Evolutionary conservation across 2,888 invertebrate species (phyloP), one percentile per base, ranked within the genome.

Genomic region (Teleogryllus oceanicus): DNA sequence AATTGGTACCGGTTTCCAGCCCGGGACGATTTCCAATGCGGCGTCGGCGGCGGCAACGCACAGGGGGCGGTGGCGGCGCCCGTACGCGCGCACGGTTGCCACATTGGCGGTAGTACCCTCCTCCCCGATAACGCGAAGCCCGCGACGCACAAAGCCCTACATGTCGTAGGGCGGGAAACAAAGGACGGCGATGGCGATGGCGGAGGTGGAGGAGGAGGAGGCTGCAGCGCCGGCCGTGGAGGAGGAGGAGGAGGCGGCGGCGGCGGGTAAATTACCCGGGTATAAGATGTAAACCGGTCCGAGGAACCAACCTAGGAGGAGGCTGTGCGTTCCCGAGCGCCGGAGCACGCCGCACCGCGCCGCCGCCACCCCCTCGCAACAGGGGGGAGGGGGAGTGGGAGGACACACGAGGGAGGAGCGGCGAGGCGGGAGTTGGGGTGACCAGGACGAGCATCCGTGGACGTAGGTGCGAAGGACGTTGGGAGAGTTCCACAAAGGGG

Each of bases 1-100:
- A 62, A 62, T 62, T 62, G 62, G 62, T 62, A 62, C 62, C 62
- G 62, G 62, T 62, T 62, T 62, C 62, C 62, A 62, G n/a, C n/a
- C 62, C 62, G 62, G 62, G 62, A 62, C 62, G 62, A 62, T 62
- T 62, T 62, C 62, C 62, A 62, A 62, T 62, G 62, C 13, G 62
- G 62, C 62, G 62, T 62, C 62, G 62, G 62, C n/a, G 62, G 62
- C n/a, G 62, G n/a, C 62, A 62, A 62, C 62, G 62, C 13, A 13
- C 16, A n/a, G n/a, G 62, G 62, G 16, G n/a, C 16, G n/a, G 62
- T n/a, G 62, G 13, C 62, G 62, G 62, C 62, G 62, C 16, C 62
- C 16, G 62, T 11, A 62, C 62, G 62, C 62, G n/a, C 62, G 62
- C 62, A 62, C 62, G 62, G 62, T 62, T 62, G 62, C 62, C 62